Percentiles rank a stretch among this genome's conserved stretches.
Evolutionary conservation across 2,888 invertebrate genomes (phyloP).

Genomic region (Nephrotoma guestfalica): DNA sequence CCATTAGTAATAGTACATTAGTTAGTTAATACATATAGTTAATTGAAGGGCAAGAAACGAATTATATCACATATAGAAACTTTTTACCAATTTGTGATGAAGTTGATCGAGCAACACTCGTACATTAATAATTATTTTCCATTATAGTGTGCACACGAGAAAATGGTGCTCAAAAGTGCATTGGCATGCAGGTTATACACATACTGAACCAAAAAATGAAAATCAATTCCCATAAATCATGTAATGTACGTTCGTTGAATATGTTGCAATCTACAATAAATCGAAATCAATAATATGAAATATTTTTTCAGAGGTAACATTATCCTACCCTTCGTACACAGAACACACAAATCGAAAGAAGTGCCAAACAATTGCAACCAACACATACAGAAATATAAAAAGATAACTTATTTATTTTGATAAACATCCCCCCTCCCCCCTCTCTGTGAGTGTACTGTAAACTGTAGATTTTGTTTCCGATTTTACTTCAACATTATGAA

Average conservation of each 20-base stretch:
- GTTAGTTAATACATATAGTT: too few species aligned
- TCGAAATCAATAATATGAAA: not conserved
- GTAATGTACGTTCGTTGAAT: not conserved
- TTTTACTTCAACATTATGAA: not conserved
- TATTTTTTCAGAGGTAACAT: not conserved
- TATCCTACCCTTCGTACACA: not conserved
- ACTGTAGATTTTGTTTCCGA: not conserved
- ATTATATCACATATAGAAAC: not conserved
- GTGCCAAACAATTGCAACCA: not conserved
- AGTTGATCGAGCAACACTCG: not conserved
- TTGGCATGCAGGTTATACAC: not conserved
- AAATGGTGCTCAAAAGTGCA: not conserved
- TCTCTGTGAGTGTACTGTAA: not conserved
- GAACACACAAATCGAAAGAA: not conserved
- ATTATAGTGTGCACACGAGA: not conserved
- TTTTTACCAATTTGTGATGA: not conserved
- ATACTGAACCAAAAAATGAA: not conserved
- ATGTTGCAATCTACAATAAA: not conserved
- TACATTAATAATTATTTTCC: not conserved
- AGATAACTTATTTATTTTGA: not conserved
- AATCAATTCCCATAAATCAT: not conserved
- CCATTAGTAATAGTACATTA: too few species aligned
- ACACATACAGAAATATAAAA: not conserved
- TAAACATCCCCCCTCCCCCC: not conserved
- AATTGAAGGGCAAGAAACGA: too few species aligned